Evolutionary conservation across 2,888 invertebrate species (phyloP).

Genomic region (Luperina nickerlii): DNA sequence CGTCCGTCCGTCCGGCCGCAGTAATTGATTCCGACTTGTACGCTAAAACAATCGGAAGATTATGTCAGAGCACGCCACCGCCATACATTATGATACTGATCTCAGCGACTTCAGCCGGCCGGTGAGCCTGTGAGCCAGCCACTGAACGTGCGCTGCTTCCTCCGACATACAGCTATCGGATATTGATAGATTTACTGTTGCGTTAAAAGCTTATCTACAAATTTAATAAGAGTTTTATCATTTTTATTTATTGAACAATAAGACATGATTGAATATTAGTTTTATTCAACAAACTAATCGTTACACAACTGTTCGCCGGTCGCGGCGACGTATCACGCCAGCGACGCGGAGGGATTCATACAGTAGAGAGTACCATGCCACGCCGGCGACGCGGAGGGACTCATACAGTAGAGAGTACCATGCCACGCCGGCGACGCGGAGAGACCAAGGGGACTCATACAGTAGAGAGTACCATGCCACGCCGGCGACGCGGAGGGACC

Average conservation of each 20-base stretch:
- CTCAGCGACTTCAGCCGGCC: conserved; percentile 27
- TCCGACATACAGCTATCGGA: conserved; percentile 24
- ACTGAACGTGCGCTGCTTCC: neutral
- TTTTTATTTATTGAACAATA: conserved; percentile 58
- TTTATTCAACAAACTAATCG: conserved; percentile 54
- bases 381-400: too few species aligned
- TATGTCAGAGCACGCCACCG: conserved; percentile 61
- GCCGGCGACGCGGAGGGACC: too few species aligned
- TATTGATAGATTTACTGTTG: conserved; percentile 61
- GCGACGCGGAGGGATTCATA: too few species aligned
- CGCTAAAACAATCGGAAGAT: conserved; percentile 68
- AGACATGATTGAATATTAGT: conserved; percentile 57
- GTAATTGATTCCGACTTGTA: conserved; percentile 70
- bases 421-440: neutral
- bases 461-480: neutral
- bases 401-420: too few species aligned
- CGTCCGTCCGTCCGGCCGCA: conserved; percentile 52
- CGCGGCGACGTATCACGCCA: conserved; percentile 10
- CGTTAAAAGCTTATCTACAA: conserved; percentile 61
- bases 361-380: too few species aligned
- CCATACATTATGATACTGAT: conserved; percentile 67
- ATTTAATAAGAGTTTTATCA: conserved; percentile 62
- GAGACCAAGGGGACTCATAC: conserved; percentile 25
- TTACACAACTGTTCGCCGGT: conserved; percentile 52
- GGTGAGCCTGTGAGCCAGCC: neutral